These are phyloP conservation scores for Syrphus vitripennis DNA, from an alignment of 2,888 invertebrate genomes.

Conservation along the genomic window DNA sequence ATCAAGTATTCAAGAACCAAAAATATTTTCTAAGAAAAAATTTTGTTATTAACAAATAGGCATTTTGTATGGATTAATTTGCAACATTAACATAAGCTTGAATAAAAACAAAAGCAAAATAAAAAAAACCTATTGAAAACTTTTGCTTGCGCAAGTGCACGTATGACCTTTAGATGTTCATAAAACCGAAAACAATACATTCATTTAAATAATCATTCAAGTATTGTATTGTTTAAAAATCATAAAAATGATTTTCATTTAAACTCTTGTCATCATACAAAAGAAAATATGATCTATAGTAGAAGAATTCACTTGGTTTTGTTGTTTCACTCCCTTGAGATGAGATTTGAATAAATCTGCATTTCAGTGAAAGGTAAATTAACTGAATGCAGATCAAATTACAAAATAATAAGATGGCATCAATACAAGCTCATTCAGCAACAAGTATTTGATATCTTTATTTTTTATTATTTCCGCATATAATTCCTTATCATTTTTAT, in stretches of 20 bases:
- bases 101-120: not conserved
- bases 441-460: not conserved
- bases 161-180: not conserved
- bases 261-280: not conserved
- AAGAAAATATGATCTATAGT: not conserved
- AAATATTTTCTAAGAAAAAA: too few relatives aligned
- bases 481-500: not conserved
- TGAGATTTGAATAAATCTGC: conserved; percentile 23
- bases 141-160: not conserved
- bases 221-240: not conserved
- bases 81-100: not conserved
- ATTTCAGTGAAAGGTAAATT: not conserved
- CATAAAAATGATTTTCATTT: not conserved
- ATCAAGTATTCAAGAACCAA: too few relatives aligned
- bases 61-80: not conserved
- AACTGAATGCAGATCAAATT: not conserved
- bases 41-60: too few relatives aligned
- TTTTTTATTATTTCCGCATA: not conserved
- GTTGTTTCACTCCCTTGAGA: conserved; percentile 3
- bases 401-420: too few relatives aligned
- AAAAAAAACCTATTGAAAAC: not conserved
- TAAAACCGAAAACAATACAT: not conserved
- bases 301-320: not conserved
- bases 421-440: not conserved
- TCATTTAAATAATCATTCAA: not conserved